These are phyloP conservation scores for Heliconius cydno DNA, from an alignment of 2,888 invertebrate genomes.

Conservation along the genomic window DNA sequence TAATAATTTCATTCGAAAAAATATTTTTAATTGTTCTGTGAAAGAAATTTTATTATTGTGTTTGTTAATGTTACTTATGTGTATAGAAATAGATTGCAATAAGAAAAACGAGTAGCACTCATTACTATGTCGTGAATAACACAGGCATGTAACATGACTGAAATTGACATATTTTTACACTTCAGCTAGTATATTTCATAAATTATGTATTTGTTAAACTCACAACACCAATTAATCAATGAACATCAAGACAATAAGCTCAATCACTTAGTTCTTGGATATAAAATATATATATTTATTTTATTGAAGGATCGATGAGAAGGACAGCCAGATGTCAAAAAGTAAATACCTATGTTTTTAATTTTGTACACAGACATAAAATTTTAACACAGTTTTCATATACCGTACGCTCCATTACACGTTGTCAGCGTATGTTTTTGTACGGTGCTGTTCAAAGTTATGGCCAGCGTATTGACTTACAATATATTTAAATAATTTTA, in stretches of 20 bases:
- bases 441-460: too few species aligned
- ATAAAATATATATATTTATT: slow-evolving; percentile 13
- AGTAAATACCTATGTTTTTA: slow-evolving; percentile 38
- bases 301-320: slow-evolving; percentile 45
- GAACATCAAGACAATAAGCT: background rate
- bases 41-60: slow-evolving; percentile 57
- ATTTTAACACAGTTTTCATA: background rate
- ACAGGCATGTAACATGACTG: slow-evolving; percentile 47
- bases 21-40: slow-evolving; percentile 64
- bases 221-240: slow-evolving; percentile 10
- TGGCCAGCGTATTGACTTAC: too few species aligned
- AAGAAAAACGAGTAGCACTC: slow-evolving; percentile 60
- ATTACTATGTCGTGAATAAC: slow-evolving; percentile 47
- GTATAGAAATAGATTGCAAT: slow-evolving; percentile 70
- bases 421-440: too few species aligned
- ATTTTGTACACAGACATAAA: background rate
- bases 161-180: slow-evolving; percentile 23
- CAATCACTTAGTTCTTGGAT: slow-evolving; percentile 26
- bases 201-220: slow-evolving; percentile 2
- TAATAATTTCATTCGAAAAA: slow-evolving; percentile 49
- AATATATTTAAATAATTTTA: too few species aligned
- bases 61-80: slow-evolving; percentile 58
- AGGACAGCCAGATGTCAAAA: slow-evolving; percentile 56
- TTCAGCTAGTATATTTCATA: background rate
- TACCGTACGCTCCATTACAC: background rate